Percentiles rank a stretch among this genome's conserved stretches.
Conservation (phyloP, 1,140 invertebrate genomes). For the Hycleus cichorii region DNA sequence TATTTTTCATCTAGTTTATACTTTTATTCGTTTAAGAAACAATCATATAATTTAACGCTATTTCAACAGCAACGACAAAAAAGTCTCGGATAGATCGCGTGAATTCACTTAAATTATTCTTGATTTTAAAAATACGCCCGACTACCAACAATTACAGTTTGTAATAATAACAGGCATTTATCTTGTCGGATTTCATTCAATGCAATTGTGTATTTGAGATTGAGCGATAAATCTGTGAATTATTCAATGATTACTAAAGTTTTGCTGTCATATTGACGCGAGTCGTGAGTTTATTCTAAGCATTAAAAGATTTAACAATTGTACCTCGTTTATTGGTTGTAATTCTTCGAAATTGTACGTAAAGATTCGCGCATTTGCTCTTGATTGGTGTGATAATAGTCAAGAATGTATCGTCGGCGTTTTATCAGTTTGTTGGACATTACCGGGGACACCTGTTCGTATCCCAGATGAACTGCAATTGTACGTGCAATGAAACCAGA, state of each 20-base stretch:
- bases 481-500: slow-evolving; percentile 18
- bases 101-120: background rate
- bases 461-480: slow-evolving; percentile 14
- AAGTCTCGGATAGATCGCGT: slow-evolving; percentile 19
- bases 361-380: slow-evolving; percentile 4
- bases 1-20: background rate
- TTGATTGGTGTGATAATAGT: slow-evolving; percentile 16
- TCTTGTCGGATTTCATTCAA: no score
- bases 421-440: background rate
- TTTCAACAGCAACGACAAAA: slow-evolving; percentile 4
- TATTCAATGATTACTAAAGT: no score
- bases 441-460: slow-evolving; percentile 17
- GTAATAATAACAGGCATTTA: no score
- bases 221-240: no score
- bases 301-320: no score
- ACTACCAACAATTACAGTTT: no score
- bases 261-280: no score
- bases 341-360: no score
- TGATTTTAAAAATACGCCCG: no score
- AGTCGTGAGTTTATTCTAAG: no score
- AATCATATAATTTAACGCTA: slow-evolving; percentile 32
- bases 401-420: slow-evolving; percentile 7
- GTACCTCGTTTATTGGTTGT: no score
- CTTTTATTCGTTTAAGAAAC: slow-evolving; percentile 22
- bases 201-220: no score